Percentiles rank a stretch among this genome's conserved stretches.
These are phyloP conservation scores for Salpingus planirostris DNA, from an alignment of 2,888 invertebrate genomes.

Conservation along the genomic window DNA sequence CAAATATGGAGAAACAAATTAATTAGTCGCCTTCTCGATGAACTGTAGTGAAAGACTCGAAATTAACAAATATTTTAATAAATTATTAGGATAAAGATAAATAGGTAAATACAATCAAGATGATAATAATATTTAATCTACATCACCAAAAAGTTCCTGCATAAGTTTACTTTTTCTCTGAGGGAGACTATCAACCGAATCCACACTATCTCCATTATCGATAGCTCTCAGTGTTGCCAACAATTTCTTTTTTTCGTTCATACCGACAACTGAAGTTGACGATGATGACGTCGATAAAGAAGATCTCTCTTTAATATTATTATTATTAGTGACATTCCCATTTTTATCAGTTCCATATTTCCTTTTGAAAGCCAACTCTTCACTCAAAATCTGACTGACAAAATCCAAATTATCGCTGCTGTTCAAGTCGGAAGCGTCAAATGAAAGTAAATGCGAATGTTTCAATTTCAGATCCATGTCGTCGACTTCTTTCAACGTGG, in stretches of 20 bases:
- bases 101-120: no score
- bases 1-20: no score
- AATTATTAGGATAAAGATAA: no score
- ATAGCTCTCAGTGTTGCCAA: conserved; percentile 56
- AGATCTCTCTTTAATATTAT: no score
- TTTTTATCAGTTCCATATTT: conserved; percentile 13
- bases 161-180: conserved; percentile 5
- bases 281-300: no score
- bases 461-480: conserved; percentile 44
- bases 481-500: conserved; percentile 46
- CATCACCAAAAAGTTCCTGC: conserved; percentile 8
- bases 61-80: no score
- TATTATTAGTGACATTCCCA: neutral
- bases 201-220: conserved; percentile 44
- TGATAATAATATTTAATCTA: no score
- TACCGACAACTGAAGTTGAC: conserved; percentile 25
- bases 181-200: conserved; percentile 12
- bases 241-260: conserved; percentile 48
- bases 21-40: no score
- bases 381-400: conserved; percentile 31
- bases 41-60: no score
- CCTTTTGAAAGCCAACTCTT: conserved; percentile 29
- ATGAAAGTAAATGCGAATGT: conserved; percentile 12
- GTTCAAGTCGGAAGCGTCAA: conserved; percentile 7
- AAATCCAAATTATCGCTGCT: conserved; percentile 28